Conservation (phyloP, 1,140 invertebrate species). For the Globodera rostochiensis region DNA sequence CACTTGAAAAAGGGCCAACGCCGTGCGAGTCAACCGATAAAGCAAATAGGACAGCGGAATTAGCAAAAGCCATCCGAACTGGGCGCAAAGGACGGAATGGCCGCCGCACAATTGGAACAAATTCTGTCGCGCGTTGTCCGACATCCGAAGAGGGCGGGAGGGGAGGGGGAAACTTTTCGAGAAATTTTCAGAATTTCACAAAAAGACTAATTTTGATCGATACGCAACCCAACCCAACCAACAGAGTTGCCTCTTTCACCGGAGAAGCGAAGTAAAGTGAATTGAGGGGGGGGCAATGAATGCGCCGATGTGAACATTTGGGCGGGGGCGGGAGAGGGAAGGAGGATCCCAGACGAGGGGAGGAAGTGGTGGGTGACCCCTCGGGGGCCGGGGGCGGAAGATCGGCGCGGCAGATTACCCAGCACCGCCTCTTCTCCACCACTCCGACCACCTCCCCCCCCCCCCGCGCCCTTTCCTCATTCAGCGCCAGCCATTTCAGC, state of each 20-base stretch:
- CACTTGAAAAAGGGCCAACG: slow-evolving; percentile 43
- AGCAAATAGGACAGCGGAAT: slow-evolving; percentile 32
- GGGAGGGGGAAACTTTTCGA: no score
- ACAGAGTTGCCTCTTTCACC: neutral
- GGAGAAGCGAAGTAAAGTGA: neutral
- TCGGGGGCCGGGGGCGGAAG: neutral
- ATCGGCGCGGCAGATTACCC: neutral
- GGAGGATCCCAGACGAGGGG: neutral
- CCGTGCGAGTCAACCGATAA: slow-evolving; percentile 44
- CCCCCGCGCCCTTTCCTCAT: neutral
- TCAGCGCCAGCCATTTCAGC: neutral
- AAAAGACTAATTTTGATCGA: neutral
- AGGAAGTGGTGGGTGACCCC: neutral
- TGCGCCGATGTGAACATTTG: neutral
- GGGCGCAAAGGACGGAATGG: neutral
- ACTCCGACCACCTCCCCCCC: no score
- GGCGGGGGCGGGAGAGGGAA: neutral
- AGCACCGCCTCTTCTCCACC: no score
- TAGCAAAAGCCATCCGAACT: neutral
- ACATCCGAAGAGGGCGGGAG: neutral
- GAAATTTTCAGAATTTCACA: neutral
- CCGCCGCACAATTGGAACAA: neutral
- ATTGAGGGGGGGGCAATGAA: neutral
- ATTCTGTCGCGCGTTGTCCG: neutral
- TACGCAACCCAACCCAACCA: neutral